Conservation (phyloP, 2,797 vertebrate genomes). For the Chelidonichthys spinosus region DNA sequence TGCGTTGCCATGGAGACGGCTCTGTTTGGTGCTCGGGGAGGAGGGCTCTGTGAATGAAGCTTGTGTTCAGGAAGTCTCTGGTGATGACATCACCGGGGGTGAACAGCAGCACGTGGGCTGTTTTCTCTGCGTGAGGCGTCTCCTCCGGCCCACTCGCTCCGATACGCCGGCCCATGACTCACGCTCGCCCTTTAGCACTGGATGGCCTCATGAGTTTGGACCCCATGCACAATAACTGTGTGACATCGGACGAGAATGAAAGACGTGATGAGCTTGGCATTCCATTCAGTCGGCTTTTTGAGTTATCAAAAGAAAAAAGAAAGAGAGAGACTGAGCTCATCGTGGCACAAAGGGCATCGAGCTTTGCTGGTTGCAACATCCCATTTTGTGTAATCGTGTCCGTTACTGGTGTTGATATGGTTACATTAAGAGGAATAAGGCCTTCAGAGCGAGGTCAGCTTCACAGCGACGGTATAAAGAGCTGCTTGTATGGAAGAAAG, state of each 20-base stretch:
- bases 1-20: constrained; percentile 69
- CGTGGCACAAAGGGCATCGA: constrained; percentile 5
- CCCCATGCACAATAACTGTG: constrained; percentile 48
- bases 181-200: constrained; percentile 71
- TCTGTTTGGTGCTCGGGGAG: constrained; percentile 74
- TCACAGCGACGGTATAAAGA: constrained; percentile 40
- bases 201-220: constrained; percentile 71
- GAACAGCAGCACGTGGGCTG: constrained; percentile 68
- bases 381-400: neutral
- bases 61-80: constrained; percentile 84
- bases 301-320: neutral
- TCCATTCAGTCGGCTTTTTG: constrained; percentile 53
- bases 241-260: constrained; percentile 64
- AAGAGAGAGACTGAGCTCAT: constrained; percentile 44
- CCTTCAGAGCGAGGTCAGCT: constrained; percentile 6
- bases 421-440: neutral
- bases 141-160: constrained; percentile 54
- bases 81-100: constrained; percentile 79
- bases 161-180: constrained; percentile 75
- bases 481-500: constrained; percentile 70
- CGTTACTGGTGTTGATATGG: neutral
- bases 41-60: constrained; percentile 80
- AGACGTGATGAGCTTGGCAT: constrained; percentile 63
- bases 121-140: constrained; percentile 34
- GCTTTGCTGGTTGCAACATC: neutral